phyloP scores from a whole-genome alignment of 2,888 invertebrate genomes.

The Ethmia dodecea region DNA sequence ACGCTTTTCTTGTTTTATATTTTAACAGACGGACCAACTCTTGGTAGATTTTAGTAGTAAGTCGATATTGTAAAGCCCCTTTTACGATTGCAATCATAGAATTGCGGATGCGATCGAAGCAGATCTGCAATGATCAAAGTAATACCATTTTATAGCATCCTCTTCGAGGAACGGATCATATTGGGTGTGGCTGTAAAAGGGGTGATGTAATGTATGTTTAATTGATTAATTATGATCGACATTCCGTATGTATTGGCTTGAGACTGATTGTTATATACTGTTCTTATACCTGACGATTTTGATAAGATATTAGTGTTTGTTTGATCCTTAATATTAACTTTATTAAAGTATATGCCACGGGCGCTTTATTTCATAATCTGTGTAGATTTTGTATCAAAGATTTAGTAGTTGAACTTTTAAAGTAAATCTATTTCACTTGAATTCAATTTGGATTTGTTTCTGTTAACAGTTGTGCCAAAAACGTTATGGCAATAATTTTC shows the following conservation, averaged over 20 bases:
- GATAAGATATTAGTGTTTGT: conserved; percentile 35
- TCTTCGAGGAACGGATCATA: too few species aligned
- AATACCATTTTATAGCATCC: too few species aligned
- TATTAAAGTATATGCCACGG: conserved; percentile 1
- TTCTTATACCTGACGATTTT: conserved; percentile 46
- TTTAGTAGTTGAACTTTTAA: background rate
- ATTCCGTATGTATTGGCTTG: conserved; percentile 57
- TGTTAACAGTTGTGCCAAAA: conserved; percentile 15
- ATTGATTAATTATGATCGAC: conserved; percentile 35
- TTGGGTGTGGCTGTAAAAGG: conserved; percentile 28
- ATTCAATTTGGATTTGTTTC: background rate
- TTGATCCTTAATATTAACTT: conserved; percentile 25
- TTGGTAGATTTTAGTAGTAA: conserved; percentile 61
- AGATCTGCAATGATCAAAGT: too few species aligned
- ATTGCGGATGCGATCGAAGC: conserved; percentile 11
- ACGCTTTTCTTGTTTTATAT: conserved; percentile 41
- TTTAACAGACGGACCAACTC: conserved; percentile 66
- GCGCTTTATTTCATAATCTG: conserved; percentile 3
- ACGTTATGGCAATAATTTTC: conserved; percentile 9
- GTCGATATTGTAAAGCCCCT: conserved; percentile 30
- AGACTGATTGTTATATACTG: conserved; percentile 66
- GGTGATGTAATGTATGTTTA: conserved; percentile 29
- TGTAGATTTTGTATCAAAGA: conserved; percentile 8
- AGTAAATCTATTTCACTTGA: background rate
- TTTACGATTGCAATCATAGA: conserved; percentile 34